These are phyloP conservation scores for Acanthochromis polyacanthus DNA, from an alignment of 2,113 vertebrate species.

Conservation along the genomic window DNA sequence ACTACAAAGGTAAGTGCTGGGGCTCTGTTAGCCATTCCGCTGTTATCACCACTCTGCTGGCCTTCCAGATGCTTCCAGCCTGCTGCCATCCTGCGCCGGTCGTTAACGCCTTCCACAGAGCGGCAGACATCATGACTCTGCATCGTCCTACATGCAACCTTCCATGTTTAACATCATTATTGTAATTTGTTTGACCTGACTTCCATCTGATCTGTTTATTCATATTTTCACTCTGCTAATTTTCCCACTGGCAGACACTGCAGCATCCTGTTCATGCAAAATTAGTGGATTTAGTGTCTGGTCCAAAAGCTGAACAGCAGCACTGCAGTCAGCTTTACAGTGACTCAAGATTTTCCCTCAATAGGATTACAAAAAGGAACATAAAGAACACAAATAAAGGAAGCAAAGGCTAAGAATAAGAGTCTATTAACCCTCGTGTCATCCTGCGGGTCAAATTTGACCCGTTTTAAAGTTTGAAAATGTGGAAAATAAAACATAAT, in stretches of 20 bases:
- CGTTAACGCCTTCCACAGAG: constrained; percentile 35
- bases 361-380: too few species aligned
- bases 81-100: constrained; percentile 34
- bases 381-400: neutral
- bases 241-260: neutral
- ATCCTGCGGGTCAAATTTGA: too few species aligned
- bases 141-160: constrained; percentile 32
- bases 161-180: constrained; percentile 15
- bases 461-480: too few species aligned
- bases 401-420: constrained; percentile 22
- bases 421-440: too few species aligned
- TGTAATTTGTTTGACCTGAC: constrained; percentile 15
- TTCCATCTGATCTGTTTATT: neutral
- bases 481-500: too few species aligned
- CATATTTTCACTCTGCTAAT: constrained; percentile 4
- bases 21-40: constrained; percentile 34
- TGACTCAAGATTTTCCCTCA: too few species aligned
- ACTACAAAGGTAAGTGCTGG: constrained; percentile 14
- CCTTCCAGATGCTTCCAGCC: constrained; percentile 34
- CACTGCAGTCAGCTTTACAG: neutral
- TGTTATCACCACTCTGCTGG: constrained; percentile 37
- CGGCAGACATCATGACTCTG: constrained; percentile 31
- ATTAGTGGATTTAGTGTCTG: neutral
- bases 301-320: neutral
- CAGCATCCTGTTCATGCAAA: neutral